Percentiles rank a stretch among this genome's conserved stretches.
These are phyloP conservation scores for Lepus americanus DNA, from an alignment of 2,113 vertebrate species.

Conservation along the genomic window DNA sequence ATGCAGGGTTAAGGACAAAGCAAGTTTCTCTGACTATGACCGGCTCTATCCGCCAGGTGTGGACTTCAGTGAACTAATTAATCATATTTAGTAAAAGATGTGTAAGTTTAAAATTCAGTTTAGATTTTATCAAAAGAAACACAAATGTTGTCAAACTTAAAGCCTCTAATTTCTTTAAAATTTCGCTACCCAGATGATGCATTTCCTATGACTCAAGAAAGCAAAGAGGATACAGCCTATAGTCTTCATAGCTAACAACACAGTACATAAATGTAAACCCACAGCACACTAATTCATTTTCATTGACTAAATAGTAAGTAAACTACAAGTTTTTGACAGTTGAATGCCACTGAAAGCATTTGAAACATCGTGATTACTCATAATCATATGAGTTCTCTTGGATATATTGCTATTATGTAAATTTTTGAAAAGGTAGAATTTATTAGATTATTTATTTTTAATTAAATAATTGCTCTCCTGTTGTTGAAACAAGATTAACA, in stretches of 20 bases:
- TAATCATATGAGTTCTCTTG: not conserved
- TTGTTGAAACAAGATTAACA: conserved; percentile 10
- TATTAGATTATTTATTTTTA: not conserved
- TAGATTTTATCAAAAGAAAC: conserved; percentile 47
- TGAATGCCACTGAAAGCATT: not conserved
- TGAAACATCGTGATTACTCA: not conserved
- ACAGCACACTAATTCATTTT: not conserved
- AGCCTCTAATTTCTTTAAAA: conserved; percentile 4
- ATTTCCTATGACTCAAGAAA: not conserved
- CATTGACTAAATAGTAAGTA: not conserved
- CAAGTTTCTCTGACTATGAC: no score
- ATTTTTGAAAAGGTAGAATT: not conserved
- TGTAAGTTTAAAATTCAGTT: not conserved
- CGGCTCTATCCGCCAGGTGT: no score
- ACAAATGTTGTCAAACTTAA: not conserved
- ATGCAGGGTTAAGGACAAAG: no score
- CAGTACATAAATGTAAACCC: not conserved
- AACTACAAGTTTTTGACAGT: not conserved
- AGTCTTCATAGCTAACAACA: not conserved
- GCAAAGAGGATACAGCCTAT: not conserved
- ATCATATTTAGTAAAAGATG: not conserved
- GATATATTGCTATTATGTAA: not conserved
- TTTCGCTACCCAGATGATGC: not conserved
- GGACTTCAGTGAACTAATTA: no score
- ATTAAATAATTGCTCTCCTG: not conserved